Conservation (phyloP, 2,797 vertebrate species). For the Etheostoma nigrum region DNA sequence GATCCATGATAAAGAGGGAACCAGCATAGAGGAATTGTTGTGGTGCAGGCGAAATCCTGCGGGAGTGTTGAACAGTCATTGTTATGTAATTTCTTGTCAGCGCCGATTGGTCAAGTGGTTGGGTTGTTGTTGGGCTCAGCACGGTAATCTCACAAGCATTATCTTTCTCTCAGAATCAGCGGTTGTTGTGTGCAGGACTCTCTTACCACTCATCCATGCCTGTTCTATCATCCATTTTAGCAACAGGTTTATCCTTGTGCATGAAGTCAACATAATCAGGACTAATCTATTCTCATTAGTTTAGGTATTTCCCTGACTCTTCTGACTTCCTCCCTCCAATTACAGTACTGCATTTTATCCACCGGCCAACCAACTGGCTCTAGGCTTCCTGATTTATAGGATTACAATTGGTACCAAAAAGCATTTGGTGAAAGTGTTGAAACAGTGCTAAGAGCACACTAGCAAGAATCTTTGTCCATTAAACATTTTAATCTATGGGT, state of each 20-base stretch:
- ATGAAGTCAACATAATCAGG: background rate
- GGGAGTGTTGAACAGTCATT: slow-evolving; percentile 60
- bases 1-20: slow-evolving; percentile 33
- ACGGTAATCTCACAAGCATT: slow-evolving; percentile 73
- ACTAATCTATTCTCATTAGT: slow-evolving; percentile 16
- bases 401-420: background rate
- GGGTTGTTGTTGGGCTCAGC: slow-evolving; percentile 71
- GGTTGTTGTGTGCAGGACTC: slow-evolving; percentile 54
- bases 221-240: slow-evolving; percentile 32
- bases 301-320: slow-evolving; percentile 16
- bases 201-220: slow-evolving; percentile 43
- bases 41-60: slow-evolving; percentile 54
- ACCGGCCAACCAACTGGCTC: background rate
- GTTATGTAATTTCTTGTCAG: slow-evolving; percentile 79
- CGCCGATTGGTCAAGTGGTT: slow-evolving; percentile 63
- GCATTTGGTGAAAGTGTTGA: background rate
- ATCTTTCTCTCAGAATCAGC: slow-evolving; percentile 68
- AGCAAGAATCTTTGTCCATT: background rate
- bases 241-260: slow-evolving; percentile 28
- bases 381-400: background rate
- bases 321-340: slow-evolving; percentile 2
- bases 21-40: slow-evolving; percentile 54
- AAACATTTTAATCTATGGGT: background rate
- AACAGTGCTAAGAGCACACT: background rate
- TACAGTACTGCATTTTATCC: slow-evolving; percentile 1